These are phyloP conservation scores for Apostichopus leukothele DNA, from an alignment of 53 echinoderm and acorn worm genomes.

Conservation along the genomic window DNA sequence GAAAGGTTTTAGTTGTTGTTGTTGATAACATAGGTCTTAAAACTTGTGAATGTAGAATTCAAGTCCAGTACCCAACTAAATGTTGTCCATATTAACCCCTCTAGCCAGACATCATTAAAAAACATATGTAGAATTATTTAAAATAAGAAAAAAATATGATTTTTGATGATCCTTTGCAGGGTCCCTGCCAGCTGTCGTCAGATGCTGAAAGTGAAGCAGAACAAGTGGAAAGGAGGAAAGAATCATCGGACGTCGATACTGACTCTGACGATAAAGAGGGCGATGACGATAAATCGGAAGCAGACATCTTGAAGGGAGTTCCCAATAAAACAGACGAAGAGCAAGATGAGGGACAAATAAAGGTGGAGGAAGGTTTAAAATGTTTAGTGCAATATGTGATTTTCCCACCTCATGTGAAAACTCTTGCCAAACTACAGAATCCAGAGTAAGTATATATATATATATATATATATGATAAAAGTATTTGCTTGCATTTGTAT, in stretches of 20 bases:
- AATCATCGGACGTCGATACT: neutral
- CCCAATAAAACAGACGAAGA: neutral
- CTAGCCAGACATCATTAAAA: no score
- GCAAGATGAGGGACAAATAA: neutral
- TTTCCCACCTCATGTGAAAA: conserved; percentile 26
- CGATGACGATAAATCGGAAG: neutral
- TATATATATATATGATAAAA: no score
- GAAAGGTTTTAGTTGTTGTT: no score
- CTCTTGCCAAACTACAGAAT: conserved; percentile 11
- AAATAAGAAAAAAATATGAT: no score
- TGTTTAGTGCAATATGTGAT: conserved; percentile 26
- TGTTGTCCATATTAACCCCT: no score
- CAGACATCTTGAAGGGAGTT: neutral
- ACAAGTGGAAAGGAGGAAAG: neutral
- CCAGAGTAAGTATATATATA: conserved; percentile 29
- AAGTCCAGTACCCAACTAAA: no score
- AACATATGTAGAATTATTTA: no score
- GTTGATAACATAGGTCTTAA: no score
- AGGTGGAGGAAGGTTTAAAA: neutral
- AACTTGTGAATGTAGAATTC: no score
- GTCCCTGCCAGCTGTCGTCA: neutral
- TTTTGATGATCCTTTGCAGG: neutral
- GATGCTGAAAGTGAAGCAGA: neutral
- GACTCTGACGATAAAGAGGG: neutral
- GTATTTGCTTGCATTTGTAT: no score